Conservation (phyloP, 2,797 vertebrate genomes). For the Mastacembelus armatus region DNA sequence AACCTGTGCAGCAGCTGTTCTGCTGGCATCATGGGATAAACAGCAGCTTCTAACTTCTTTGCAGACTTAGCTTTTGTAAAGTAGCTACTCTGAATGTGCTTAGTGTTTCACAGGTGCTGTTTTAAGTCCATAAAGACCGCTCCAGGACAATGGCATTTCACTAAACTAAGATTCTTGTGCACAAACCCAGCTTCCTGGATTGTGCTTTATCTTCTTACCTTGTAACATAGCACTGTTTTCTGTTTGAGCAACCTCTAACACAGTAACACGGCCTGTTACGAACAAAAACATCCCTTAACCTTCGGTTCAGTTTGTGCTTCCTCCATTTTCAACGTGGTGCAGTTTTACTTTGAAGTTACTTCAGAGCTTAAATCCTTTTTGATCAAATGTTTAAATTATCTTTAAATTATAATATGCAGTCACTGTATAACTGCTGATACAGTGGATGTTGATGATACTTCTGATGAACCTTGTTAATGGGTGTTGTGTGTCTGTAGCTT, state of each 20-base stretch:
- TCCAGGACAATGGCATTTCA: too few relatives aligned
- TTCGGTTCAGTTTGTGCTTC: too few relatives aligned
- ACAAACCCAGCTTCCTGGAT: neutral
- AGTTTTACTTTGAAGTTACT: neutral
- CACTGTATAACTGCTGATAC: too few relatives aligned
- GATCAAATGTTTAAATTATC: neutral
- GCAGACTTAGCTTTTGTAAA: too few relatives aligned
- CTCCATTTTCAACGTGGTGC: neutral
- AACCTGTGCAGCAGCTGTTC: neutral
- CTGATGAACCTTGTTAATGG: too few relatives aligned
- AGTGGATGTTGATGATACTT: too few relatives aligned
- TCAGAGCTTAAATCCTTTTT: neutral
- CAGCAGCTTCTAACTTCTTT: slow-evolving; percentile 9
- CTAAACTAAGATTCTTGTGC: too few relatives aligned
- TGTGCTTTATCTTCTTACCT: neutral
- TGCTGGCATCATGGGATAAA: neutral
- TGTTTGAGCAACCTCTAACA: neutral
- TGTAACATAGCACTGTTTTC: neutral
- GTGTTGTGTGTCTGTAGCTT: neutral
- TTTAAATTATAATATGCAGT: too few relatives aligned
- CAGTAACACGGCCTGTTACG: neutral
- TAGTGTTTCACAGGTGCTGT: slow-evolving; percentile 2
- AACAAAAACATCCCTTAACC: too few relatives aligned
- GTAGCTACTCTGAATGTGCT: neutral
- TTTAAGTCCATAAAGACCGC: too few relatives aligned